Base-by-base conservation (phyloP, 1,140 invertebrate species). In the Psix sp. region DNA sequence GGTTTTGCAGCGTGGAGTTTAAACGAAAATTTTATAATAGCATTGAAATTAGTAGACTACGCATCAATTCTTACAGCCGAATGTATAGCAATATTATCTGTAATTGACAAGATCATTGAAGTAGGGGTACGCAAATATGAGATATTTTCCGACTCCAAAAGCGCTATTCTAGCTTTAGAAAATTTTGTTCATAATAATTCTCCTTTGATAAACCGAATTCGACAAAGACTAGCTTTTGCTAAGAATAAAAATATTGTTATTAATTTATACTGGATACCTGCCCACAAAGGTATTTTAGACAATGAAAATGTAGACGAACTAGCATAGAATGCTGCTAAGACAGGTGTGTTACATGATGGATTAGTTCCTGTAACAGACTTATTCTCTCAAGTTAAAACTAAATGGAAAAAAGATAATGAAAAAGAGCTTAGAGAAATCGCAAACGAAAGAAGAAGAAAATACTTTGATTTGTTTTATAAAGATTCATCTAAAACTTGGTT, bases 231-330 rank as follows among this genome's bases (percentile, higher is more conserved):
- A 31, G 45, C 57, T 7, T 6, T 11, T 7, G 13, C 20, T 10
- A 2, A 14, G 21, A 5, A 11, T 7, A 4, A 2, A 5, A 14
- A 39, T 16, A 18, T 42, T 3, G 16, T 38, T 11, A 40, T 60
- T 20, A 29, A 39, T 10, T 11, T 70, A n/a, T 6, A 46, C 1
- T 62, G 56, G 26, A 24, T 70, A 7, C 66, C 56, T 1, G 14
- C 66, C 5, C 66, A 70, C 35, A 33, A 42, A 15, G 56, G 56
- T 5, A 62, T 70, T 31, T 1, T 3, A n/a, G 49, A 42, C 5
- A 70, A 62, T 38, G 66, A 70, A 9, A 40, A 13, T 1, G 66
- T 38, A 0, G 56, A 70, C n/a, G n/a, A 21, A 18, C 3, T 2
- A 4, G 66, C 56, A 1, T 62, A 42, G 17, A 7, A 11, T 9